Base-by-base conservation (phyloP, 2,797 vertebrate genomes). In the Psittacula derbiana region DNA sequence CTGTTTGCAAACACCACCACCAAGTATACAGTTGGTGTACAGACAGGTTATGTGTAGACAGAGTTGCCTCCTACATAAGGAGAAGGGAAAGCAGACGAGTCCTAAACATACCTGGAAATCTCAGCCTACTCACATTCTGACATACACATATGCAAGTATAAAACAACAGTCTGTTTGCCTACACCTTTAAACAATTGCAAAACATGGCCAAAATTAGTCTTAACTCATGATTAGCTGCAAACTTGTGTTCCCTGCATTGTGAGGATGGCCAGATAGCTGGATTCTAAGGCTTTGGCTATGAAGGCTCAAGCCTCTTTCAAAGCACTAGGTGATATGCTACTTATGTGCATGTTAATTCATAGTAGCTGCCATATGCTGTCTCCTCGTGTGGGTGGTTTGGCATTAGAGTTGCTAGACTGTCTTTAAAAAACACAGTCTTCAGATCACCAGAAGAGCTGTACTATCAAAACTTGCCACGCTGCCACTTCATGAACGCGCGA, bases 311-410 rank as follows among this genome's bases (percentile, higher is more conserved):
- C 55, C 52, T 66, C 40, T 67, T 30, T 8, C 28, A 13, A 58
- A 66, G 5, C 91, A 53, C 55, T 7, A 67, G 86, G 91, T 75
- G 83, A 62, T 17, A 10, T 4, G 33, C 44, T 69, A 21, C 91
- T 79, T 25, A 67, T 17, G 79, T 2, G 58, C 91, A 18, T 79
- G 79, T n/a, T 81, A 62, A 79, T 38, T 78, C 91, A 57, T 12
- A 28, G 80, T 3, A 83, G 91, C 30, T 92, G 73, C 94, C 95
- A 93, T 91, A 71, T 93, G 92, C n/a, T 50, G 96, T 94, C 91
- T 95, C 60, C 91, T 50, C 21, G 84, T 23, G 92, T 94, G 93
- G 95, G 92, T 50, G 95, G 91, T 28, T 80, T 96, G 95, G 95
- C 95, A 79, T 11, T 53, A 36, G 3, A 95, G 84, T 8, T 82